Evolutionary conservation across 1,140 invertebrate genomes (phyloP), one percentile per base, ranked within the genome.

Genomic region (Pomacea maculata): DNA sequence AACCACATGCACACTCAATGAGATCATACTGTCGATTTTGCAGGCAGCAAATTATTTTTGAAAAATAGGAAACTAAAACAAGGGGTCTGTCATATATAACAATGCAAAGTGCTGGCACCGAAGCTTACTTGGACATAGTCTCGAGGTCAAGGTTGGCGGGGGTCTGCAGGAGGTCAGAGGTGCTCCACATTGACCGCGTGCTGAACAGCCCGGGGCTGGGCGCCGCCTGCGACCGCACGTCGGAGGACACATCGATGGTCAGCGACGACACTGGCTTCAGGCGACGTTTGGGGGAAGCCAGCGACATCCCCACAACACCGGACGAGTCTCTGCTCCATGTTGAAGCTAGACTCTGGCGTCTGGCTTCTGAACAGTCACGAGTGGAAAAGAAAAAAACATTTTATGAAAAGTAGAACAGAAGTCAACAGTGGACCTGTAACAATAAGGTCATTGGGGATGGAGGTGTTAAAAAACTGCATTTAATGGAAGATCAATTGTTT

Each of bases 171-270:
- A 85, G 83, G n/a, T 83, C 84, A 7, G 86, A 81, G 34, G 86
- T 86, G 75, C 86, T 87, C 87, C 87, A 88, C 52, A 84, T 83
- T 14, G 86, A 87, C 19, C 84, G 76, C 19, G 80, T 87, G 82
- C 85, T 86, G 11, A 87, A 78, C 57, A 87, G 72, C 9, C 87
- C 87, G 14, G 87, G 87, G 76, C 87, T 88, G 15, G 82, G 81
- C 25, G 52, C 68, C 15, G 85, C 84, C 17, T 82, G 65, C 19
- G 70, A 70, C 12, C 68, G 34, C 21, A 61, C 11, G 10, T 78
- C 78, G 25, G 65, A 63, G 15, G 65, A 17, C 1, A 78, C 67
- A 54, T 79, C 78, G 55, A 79, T 79, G 55, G 52, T 79, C 19
- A 79, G 68, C 21, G 45, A 21, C 8, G 52, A 52, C 52, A 67